Evolutionary conservation across 1,140 invertebrate genomes (phyloP).

Genomic region (Drosophila kurseongensis): DNA sequence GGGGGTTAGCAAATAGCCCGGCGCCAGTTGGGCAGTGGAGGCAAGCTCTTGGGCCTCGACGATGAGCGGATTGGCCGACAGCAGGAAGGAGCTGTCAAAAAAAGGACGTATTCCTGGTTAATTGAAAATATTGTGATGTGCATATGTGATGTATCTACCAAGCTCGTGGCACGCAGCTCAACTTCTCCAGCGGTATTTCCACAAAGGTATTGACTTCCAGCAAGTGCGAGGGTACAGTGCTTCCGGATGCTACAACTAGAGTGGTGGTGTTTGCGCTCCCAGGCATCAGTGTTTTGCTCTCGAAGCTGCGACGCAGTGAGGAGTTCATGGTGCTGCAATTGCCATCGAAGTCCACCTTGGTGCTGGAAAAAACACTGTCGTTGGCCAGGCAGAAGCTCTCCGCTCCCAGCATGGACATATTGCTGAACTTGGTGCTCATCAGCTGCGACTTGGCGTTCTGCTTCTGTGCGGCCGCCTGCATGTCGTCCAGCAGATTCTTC

Average conservation of each 20-base stretch:
- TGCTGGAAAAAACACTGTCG: constrained; percentile 76
- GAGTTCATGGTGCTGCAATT: constrained; percentile 44
- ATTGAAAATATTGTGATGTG: neutral
- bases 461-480: constrained; percentile 52
- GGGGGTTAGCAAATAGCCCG: constrained; percentile 75
- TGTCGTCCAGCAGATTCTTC: constrained; percentile 66
- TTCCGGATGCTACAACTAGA: neutral
- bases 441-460: constrained; percentile 65
- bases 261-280: constrained; percentile 23
- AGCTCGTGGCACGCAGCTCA: constrained; percentile 55
- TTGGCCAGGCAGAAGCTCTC: constrained; percentile 75
- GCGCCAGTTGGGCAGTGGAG: constrained; percentile 76
- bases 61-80: constrained; percentile 79
- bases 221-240: constrained; percentile 56
- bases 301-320: constrained; percentile 51
- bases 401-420: constrained; percentile 58
- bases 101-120: constrained; percentile 12
- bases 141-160: constrained; percentile 44
- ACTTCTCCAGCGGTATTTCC: constrained; percentile 69
- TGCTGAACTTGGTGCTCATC: constrained; percentile 64
- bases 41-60: constrained; percentile 75
- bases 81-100: constrained; percentile 58
- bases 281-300: constrained; percentile 49
- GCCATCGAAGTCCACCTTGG: constrained; percentile 72
- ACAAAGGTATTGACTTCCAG: constrained; percentile 66